Base-by-base conservation (phyloP, 1,140 invertebrate genomes). In the Diachasmimorpha longicaudata region DNA sequence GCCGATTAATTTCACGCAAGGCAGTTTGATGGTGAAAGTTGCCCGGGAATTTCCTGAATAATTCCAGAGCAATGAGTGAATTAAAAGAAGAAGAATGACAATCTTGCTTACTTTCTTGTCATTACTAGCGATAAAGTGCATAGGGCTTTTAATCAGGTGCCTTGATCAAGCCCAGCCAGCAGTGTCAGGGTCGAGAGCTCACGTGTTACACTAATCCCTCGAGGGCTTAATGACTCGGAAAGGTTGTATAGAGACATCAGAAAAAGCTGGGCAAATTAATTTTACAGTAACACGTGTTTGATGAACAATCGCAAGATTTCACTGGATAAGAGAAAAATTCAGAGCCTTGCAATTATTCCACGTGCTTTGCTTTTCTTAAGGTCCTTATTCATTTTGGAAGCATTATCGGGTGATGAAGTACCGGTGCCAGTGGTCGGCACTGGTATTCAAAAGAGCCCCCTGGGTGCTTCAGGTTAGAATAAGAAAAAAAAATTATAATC, bases 391-490 rank as follows among this genome's bases (percentile, higher is more conserved):
- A 68, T 68, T 68, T 68, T 14, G 66, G 66, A 19, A 36, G 66
- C 31, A 68, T 36, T 68, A 68, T 68, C 31, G 31, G n/a, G 66
- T 68, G 66, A 68, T 68, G 31, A 37, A 68, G 66, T 68, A 39
- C 66, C 31, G 8, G 31, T 16, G 36, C 36, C n/a, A 37, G 31
- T 36, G 36, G 36, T 68, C 66, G 66, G 36, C n/a, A 10, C 1
- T n/a, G 66, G 8, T 10, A 39, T 16, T 37, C 66, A 68, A 68
- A 68, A 68, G 66, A 68, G 14, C 31, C 31, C 31, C 58, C 21
- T 25, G 58, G 58, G 21, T 31, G 58, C 31, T 21, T n/a, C 16
- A 4, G n/a, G 48, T 42, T 1, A 42, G 14, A 19, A 16, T 55
- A 19, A 63, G 3, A 63, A 63, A 25, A 63, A 63, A 63, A 52